phyloP scores from a whole-genome alignment of 2,113 vertebrate species.

The Neotoma lepida region DNA sequence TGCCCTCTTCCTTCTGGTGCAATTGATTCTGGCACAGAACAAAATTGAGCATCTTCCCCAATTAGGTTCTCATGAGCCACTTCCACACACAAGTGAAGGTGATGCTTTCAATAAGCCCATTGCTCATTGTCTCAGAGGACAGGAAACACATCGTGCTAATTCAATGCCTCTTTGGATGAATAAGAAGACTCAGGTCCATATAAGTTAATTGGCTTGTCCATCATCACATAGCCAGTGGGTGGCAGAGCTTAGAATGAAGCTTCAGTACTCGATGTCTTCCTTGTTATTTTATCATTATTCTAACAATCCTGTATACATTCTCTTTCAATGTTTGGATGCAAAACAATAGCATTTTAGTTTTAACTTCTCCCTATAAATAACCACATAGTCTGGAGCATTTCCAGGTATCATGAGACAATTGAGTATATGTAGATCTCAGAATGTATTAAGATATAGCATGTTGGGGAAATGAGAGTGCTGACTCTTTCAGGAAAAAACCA shows the following conservation, averaged over 20 bases:
- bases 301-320: neutral
- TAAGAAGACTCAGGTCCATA: neutral
- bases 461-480: neutral
- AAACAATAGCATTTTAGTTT: constrained; percentile 2
- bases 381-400: neutral
- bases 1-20: constrained; percentile 64
- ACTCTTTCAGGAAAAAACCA: neutral
- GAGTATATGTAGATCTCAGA: neutral
- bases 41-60: constrained; percentile 64
- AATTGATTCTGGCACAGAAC: constrained; percentile 63
- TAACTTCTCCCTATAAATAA: neutral
- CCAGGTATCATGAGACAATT: neutral
- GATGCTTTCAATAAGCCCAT: neutral
- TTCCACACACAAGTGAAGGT: neutral
- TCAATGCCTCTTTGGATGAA: neutral
- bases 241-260: neutral
- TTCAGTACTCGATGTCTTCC: neutral
- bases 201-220: constrained; percentile 1
- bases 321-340: neutral
- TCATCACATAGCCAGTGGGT: neutral
- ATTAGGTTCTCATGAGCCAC: constrained; percentile 60
- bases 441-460: neutral
- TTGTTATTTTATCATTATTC: neutral
- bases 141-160: neutral
- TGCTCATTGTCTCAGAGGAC: neutral